Percentiles rank a stretch among this genome's conserved stretches.
Conservation (phyloP, 2,888 invertebrate genomes). For the Aspidapion aeneum region DNA sequence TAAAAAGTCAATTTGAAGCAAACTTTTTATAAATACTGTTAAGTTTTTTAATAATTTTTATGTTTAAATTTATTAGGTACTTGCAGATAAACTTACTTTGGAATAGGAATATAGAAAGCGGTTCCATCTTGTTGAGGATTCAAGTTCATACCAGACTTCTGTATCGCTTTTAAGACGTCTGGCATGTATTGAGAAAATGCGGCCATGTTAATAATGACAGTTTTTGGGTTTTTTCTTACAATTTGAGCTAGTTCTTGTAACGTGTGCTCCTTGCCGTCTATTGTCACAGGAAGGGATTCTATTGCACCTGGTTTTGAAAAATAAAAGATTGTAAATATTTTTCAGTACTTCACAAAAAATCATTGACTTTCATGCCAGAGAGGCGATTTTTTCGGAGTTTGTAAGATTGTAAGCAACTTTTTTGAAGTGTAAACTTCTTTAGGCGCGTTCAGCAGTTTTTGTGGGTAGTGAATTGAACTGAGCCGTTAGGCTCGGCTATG, state of each 20-base stretch:
- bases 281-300: conserved; percentile 69
- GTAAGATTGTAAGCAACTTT: too few relatives aligned
- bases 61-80: too few relatives aligned
- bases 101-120: conserved; percentile 81
- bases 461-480: too few relatives aligned
- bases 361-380: too few relatives aligned
- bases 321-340: conserved; percentile 23
- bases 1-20: too few relatives aligned
- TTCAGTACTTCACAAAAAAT: too few relatives aligned
- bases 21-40: too few relatives aligned
- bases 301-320: conserved; percentile 76
- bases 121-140: conserved; percentile 96
- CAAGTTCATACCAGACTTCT: conserved; percentile 81
- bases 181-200: conserved; percentile 85
- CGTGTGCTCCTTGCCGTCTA: conserved; percentile 77
- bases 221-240: conserved; percentile 80
- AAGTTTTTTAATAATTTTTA: too few relatives aligned
- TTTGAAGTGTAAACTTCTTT: too few relatives aligned
- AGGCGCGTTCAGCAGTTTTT: too few relatives aligned
- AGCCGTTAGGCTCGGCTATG: too few relatives aligned
- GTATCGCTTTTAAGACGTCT: conserved; percentile 69
- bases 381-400: too few relatives aligned
- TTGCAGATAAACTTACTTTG: conserved; percentile 65
- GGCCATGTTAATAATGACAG: conserved; percentile 78
- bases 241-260: conserved; percentile 88